Evolutionary conservation across 2,888 invertebrate genomes (phyloP).

Genomic region (Pelosia muscerda): DNA sequence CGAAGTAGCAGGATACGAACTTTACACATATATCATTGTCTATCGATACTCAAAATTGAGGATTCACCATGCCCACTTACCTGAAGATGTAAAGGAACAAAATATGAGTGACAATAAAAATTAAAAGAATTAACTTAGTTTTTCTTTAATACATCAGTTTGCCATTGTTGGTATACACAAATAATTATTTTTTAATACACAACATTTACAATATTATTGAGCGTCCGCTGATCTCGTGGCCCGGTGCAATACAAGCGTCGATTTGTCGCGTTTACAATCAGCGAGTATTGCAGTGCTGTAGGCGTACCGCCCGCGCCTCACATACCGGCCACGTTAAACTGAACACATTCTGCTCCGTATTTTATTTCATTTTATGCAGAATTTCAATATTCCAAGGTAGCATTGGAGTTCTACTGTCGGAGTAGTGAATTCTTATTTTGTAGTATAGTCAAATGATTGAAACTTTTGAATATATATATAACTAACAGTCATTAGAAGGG

Average conservation of each 20-base stretch:
- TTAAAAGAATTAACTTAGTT: no score
- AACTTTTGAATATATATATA: neutral
- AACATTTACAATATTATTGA: neutral
- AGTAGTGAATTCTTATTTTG: neutral
- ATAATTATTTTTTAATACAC: neutral
- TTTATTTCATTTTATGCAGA: slow-evolving; percentile 7
- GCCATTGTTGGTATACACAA: no score
- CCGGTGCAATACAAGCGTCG: slow-evolving; percentile 45
- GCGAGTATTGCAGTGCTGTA: slow-evolving; percentile 49
- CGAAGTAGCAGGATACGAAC: no score
- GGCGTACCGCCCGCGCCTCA: slow-evolving; percentile 15
- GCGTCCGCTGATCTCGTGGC: slow-evolving; percentile 19
- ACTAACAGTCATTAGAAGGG: no score
- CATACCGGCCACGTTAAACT: slow-evolving; percentile 15
- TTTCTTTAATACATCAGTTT: no score
- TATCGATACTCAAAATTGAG: no score
- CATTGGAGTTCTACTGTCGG: neutral
- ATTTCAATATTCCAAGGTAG: neutral
- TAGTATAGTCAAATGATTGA: neutral
- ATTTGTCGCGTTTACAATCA: slow-evolving; percentile 60
- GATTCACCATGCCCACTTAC: no score
- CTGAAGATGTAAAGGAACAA: no score
- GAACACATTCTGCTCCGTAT: slow-evolving; percentile 3
- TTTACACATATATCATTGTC: no score
- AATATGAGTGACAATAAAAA: no score